Percentiles rank a stretch among this genome's conserved stretches.
Conservation (phyloP, 2,797 vertebrate genomes). For the Petrocephalus sullivani region DNA sequence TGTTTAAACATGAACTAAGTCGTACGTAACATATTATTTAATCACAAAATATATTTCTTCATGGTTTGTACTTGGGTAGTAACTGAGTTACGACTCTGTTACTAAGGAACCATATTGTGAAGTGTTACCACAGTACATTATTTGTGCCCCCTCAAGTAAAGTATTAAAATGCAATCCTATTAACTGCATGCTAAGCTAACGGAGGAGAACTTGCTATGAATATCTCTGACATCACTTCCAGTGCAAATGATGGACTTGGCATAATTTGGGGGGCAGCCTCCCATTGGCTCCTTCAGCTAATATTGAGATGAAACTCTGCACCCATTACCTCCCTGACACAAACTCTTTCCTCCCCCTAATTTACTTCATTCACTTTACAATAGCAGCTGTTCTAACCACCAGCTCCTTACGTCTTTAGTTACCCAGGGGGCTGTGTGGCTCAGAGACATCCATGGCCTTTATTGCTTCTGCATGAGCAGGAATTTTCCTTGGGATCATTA, state of each 20-base stretch:
- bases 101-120: neutral
- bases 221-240: neutral
- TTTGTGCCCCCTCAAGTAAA: neutral
- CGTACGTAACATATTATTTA: too few species aligned
- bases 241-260: neutral
- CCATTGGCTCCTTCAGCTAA: neutral
- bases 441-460: slow-evolving; percentile 25
- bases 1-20: neutral
- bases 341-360: neutral
- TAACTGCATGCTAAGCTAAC: neutral
- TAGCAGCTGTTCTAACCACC: neutral
- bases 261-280: neutral
- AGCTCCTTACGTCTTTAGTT: neutral
- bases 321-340: neutral
- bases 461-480: slow-evolving; percentile 35
- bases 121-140: neutral
- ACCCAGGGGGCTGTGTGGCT: slow-evolving; percentile 18
- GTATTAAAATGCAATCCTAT: neutral
- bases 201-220: neutral
- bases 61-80: neutral
- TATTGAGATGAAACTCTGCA: neutral
- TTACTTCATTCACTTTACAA: neutral
- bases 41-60: neutral
- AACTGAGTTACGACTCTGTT: neutral
- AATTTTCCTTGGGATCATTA: slow-evolving; percentile 24